These are phyloP conservation scores for Pomatorhinus ruficollis DNA, from an alignment of 2,113 vertebrate species.

Conservation along the genomic window DNA sequence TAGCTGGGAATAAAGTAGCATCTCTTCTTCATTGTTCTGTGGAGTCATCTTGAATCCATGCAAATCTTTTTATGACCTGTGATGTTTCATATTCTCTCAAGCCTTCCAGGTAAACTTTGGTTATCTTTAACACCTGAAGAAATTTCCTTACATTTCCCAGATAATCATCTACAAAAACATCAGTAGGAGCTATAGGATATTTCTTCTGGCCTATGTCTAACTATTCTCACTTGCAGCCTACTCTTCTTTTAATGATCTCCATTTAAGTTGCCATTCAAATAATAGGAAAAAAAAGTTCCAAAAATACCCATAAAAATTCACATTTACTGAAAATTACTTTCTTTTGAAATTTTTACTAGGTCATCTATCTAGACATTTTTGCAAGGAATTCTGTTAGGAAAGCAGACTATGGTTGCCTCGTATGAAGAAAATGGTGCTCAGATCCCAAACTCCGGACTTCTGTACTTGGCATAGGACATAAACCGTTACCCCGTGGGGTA, in stretches of 20 bases:
- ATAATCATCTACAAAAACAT: background rate
- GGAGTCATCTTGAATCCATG: background rate
- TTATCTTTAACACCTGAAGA: background rate
- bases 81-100: background rate
- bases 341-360: background rate
- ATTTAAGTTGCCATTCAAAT: background rate
- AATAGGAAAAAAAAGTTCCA: background rate
- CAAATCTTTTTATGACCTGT: background rate
- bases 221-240: background rate
- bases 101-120: background rate
- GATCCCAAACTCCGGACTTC: background rate
- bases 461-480: background rate
- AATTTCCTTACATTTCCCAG: background rate
- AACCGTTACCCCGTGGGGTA: accelerated
- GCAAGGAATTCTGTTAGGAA: background rate
- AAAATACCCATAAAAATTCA: background rate
- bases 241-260: background rate
- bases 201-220: background rate
- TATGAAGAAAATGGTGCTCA: background rate
- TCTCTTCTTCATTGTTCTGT: background rate
- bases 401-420: background rate
- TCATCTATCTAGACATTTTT: background rate
- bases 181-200: background rate
- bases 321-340: background rate
- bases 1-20: background rate